Conservation (phyloP, 2,797 vertebrate genomes). For the Malurus splendens region DNA sequence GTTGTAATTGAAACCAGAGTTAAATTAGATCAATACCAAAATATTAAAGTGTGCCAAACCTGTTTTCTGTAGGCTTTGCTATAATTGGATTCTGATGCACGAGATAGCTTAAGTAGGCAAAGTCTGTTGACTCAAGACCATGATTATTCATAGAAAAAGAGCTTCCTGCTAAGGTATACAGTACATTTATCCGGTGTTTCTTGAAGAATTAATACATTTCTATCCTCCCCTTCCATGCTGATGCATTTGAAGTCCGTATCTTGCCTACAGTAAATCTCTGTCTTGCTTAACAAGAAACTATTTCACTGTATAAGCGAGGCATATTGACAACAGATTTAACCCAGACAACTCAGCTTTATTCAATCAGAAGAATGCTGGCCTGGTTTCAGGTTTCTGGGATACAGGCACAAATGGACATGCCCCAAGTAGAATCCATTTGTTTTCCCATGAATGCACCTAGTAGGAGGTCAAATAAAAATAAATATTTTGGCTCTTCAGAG, state of each 20-base stretch:
- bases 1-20: constrained; percentile 53
- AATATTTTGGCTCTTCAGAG: constrained; percentile 60
- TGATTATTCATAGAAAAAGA: constrained; percentile 52
- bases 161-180: constrained; percentile 18
- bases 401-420: constrained; percentile 49
- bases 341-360: constrained; percentile 49
- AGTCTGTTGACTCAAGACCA: constrained; percentile 43
- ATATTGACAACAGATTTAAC: constrained; percentile 64
- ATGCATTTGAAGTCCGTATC: constrained; percentile 27
- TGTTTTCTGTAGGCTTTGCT: constrained; percentile 57
- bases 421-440: constrained; percentile 55
- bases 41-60: constrained; percentile 49
- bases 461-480: constrained; percentile 69
- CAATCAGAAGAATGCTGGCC: constrained; percentile 48
- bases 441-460: constrained; percentile 63
- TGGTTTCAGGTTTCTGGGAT: constrained; percentile 51
- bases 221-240: not conserved
- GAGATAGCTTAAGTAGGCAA: constrained; percentile 45
- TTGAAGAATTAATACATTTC: constrained; percentile 23
- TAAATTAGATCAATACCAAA: constrained; percentile 66
- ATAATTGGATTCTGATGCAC: constrained; percentile 38
- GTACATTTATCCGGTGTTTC: not conserved
- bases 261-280: constrained; percentile 48
- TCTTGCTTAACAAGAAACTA: constrained; percentile 45
- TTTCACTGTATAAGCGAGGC: constrained; percentile 37